Evolutionary conservation across 2,797 vertebrate genomes (phyloP), one percentile per base, ranked within the genome.

Genomic region (Podargus strigoides): DNA sequence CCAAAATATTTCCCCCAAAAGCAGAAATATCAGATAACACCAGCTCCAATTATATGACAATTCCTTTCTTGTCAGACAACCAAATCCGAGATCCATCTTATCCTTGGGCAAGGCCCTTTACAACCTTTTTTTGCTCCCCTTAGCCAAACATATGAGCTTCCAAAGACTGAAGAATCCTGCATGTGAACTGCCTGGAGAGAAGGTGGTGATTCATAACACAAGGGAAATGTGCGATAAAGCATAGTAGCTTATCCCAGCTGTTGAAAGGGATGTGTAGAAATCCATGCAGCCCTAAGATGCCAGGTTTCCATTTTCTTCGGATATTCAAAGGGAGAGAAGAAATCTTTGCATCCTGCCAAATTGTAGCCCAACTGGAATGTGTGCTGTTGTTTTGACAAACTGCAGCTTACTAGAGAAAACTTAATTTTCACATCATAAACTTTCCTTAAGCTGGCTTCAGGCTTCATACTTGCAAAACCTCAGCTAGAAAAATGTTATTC

Each of bases 381-480:
- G 60, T 60, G 59, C 76, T 81, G 91, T 94, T 97, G 92, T 94
- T 96, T 95, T 95, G 96, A 96, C 94, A 96, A 96, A 96, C 93
- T 96, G 83, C 96, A 96, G 92, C 90, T 96, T 95, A 95, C 92
- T 78, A 95, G 53, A 94, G 93, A 97, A 97, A 97, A 95, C 94
- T 94, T 91, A 94, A 96, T 97, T 96, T 97, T 97, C 95, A 96
- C 94, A 95, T 96, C 94, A 96, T 96, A 92, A 96, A 96, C 72
- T 90, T 94, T 94, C 92, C 69, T 96, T 95, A 96, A 84, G 72
- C 69, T 94, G 88, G 75, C 89, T 97, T 95, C 87, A 82, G 77
- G 66, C 94, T 96, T 94, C 88, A 93, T 84, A 91, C 58, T 87
- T 94, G 78, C 59, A 94, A 96, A 97, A 95, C 85, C 93, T 93